Base-by-base conservation (phyloP, 2,797 vertebrate genomes). In the Macroramphosus scolopax region DNA sequence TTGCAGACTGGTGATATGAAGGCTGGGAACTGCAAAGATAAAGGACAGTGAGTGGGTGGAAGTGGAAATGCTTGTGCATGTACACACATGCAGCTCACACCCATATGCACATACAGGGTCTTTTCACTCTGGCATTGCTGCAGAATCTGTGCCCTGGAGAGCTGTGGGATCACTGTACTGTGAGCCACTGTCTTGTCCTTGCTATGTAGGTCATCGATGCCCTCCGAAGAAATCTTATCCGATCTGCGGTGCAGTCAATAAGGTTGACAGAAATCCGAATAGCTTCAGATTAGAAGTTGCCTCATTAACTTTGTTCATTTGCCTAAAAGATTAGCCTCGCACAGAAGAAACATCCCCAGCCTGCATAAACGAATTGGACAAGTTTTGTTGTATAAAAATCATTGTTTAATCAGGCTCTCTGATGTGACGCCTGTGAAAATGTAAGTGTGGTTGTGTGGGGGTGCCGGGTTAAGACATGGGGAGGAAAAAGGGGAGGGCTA, bases 161-260 rank as follows among this genome's bases (percentile, higher is more conserved):
- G 63, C 63, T 77, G 38, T 44, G 51, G 68, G 77, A 80, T 80
- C 74, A 61, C 64, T 71, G 66, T 69, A 59, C 57, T 56, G 41
- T 62, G 66, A 78, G 68, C 74, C 70, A 62, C 73, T 66, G 72
- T 80, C 84, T 81, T 75, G 81, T 86, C 85, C 82, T 79, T 80
- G 70, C 74, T 75, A 78, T 84, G 66, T 87, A 85, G 88, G 84
- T 89, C 87, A 87, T 57, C 32, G 14, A 41, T 81, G 78, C 77
- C 80, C 82, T 82, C 75, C 58, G 69, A 87, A 72, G 43, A 83
- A 79, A 76, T 80, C 78, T 72, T 72, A 77, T 83, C 77, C 69
- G 55, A 76, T 81, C 78, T 72, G 69, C 83, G 84, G 54, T 72
- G 74, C 64, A 79, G 75, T 87, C 85, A 38, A 85, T 87, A 82